These are phyloP conservation scores for Ethmia dodecea DNA, from an alignment of 2,888 invertebrate species.

Conservation along the genomic window DNA sequence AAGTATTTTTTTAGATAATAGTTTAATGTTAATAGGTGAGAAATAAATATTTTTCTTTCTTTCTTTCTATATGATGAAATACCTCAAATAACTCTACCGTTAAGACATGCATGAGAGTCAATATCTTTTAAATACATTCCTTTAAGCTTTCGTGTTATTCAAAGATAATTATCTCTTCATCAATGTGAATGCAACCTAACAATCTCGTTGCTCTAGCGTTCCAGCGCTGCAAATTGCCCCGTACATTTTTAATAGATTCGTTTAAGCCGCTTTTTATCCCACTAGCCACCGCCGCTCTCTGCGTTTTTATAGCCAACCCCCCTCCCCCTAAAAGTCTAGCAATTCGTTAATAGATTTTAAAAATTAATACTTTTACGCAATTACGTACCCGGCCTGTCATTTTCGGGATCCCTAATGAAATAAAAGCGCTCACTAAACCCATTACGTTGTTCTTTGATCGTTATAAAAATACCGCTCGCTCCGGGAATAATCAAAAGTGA, in stretches of 20 bases:
- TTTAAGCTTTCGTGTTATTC: no score
- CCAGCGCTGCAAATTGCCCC: constrained; percentile 56
- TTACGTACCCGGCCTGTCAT: constrained; percentile 50
- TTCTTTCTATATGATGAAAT: no score
- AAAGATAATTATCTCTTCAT: no score
- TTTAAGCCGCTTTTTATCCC: constrained; percentile 68
- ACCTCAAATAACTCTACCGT: no score
- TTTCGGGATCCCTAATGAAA: constrained; percentile 49
- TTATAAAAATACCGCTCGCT: constrained; percentile 48
- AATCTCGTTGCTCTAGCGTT: constrained; percentile 28
- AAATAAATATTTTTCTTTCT: no score
- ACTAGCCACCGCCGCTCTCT: constrained; percentile 36
- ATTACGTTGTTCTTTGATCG: constrained; percentile 57
- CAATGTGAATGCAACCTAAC: constrained; percentile 48
- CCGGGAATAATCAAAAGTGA: constrained; percentile 70
- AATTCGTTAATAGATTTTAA: constrained; percentile 69
- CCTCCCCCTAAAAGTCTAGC: constrained; percentile 23
- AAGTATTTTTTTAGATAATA: no score
- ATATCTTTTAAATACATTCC: no score
- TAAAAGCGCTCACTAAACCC: constrained; percentile 42
- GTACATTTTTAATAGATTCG: constrained; percentile 70
- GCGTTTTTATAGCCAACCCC: constrained; percentile 39
- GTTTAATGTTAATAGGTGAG: no score
- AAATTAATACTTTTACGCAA: constrained; percentile 65
- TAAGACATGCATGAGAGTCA: no score